Conservation (phyloP, 2,113 vertebrate species). For the Orcinus orca region DNA sequence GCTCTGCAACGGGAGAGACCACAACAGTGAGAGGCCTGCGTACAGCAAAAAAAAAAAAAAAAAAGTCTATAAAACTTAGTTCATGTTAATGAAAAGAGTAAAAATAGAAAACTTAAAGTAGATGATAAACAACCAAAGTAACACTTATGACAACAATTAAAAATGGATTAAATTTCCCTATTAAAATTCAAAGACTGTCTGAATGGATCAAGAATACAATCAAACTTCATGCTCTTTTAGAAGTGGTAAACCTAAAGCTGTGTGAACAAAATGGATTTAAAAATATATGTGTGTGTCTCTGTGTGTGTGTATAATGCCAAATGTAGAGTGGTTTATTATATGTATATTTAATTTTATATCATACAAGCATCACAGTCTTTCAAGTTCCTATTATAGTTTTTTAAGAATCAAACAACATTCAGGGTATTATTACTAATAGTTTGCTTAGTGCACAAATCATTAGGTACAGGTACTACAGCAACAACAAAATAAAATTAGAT, state of each 20-base stretch:
- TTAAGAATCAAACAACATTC: neutral
- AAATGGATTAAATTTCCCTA: neutral
- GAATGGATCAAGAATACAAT: neutral
- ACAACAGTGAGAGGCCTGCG: no score
- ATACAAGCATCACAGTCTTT: neutral
- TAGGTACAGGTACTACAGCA: neutral
- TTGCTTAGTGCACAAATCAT: neutral
- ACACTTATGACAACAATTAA: neutral
- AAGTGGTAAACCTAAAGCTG: neutral
- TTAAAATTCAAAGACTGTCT: neutral
- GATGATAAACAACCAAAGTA: neutral
- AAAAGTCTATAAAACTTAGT: neutral
- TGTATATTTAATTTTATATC: neutral
- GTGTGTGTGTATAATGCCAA: neutral
- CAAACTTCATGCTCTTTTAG: neutral
- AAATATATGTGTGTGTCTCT: neutral
- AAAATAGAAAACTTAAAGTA: neutral
- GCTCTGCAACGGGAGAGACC: no score
- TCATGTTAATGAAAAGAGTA: neutral
- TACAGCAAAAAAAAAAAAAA: no score
- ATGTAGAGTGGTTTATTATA: neutral
- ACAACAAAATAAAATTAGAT: neutral
- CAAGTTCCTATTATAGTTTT: neutral
- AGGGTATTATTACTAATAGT: neutral
- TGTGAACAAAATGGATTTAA: neutral